A percentile compares a stretch with the other conserved stretches of the same genome.
phyloP scores from a whole-genome alignment of 1,140 invertebrate species.

The Penaeus japonicus region DNA sequence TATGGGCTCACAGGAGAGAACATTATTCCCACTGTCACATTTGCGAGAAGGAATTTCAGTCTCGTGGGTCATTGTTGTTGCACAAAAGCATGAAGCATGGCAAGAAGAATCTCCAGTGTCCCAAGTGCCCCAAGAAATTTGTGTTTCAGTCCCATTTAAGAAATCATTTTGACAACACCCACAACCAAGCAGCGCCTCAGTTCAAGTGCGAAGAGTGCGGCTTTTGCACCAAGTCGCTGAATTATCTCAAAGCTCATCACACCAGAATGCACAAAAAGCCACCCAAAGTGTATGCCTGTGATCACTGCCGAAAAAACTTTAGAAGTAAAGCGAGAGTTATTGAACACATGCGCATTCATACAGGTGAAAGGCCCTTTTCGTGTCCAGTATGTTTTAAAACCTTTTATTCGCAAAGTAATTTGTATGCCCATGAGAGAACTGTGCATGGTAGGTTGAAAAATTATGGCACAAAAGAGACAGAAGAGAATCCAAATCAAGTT shows the following conservation, averaged over 20 bases:
- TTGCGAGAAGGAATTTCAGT: constrained; percentile 21
- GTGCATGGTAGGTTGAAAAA: not conserved
- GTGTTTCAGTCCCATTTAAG: constrained; percentile 18
- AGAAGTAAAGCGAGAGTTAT: not conserved
- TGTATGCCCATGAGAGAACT: constrained; percentile 10
- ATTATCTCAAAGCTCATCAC: constrained; percentile 13
- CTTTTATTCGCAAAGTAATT: constrained; percentile 15
- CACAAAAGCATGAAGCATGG: constrained; percentile 35
- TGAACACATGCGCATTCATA: not conserved
- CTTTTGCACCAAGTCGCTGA: constrained; percentile 14
- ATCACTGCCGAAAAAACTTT: not conserved
- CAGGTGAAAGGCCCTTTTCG: not conserved
- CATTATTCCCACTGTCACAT: constrained; percentile 13
- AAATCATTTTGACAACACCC: constrained; percentile 21
- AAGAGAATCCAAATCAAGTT: not conserved
- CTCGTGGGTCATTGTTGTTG: not conserved
- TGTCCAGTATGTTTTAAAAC: not conserved
- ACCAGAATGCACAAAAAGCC: not conserved
- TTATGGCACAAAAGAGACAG: not conserved
- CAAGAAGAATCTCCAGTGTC: constrained; percentile 23
- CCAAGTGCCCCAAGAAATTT: constrained; percentile 24
- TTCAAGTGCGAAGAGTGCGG: constrained; percentile 33
- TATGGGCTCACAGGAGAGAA: constrained; percentile 24
- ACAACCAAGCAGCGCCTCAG: not conserved
- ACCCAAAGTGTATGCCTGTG: not conserved